Percentiles rank a stretch among this genome's conserved stretches.
Evolutionary conservation across 2,888 invertebrate species (phyloP).

Genomic region (Oligia strigilis): DNA sequence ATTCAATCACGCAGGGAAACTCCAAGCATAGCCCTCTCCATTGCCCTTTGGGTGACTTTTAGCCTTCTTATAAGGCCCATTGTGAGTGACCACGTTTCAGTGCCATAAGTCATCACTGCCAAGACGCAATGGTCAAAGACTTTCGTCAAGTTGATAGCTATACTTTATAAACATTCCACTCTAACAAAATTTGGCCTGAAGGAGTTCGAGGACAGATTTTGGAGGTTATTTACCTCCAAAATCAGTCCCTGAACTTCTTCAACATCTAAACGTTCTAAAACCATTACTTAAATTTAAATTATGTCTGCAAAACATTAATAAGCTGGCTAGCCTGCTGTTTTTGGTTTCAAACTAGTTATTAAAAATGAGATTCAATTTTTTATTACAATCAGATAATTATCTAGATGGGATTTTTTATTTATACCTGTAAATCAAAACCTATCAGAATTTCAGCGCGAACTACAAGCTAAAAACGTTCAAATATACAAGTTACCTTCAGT

Average conservation of each 20-base stretch:
- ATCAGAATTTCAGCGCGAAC: conserved; percentile 14
- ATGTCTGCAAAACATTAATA: conserved; percentile 14
- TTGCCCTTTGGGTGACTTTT: too few relatives aligned
- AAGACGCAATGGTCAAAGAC: too few relatives aligned
- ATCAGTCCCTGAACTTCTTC: background rate
- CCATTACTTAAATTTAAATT: conserved; percentile 22
- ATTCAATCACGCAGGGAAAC: too few relatives aligned
- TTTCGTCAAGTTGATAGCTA: background rate
- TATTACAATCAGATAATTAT: conserved; percentile 13
- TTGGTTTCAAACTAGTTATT: conserved; percentile 21
- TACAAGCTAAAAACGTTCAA: conserved; percentile 25
- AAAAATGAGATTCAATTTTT: conserved; percentile 6
- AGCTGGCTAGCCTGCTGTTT: background rate
- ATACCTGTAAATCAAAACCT: conserved; percentile 25
- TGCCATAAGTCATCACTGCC: too few relatives aligned
- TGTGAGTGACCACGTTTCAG: too few relatives aligned
- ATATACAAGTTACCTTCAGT: conserved; percentile 33
- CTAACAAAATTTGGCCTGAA: background rate
- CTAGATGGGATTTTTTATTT: conserved; percentile 25
- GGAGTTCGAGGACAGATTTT: background rate
- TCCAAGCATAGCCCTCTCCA: too few relatives aligned
- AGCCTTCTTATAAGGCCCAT: too few relatives aligned
- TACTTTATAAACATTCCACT: background rate
- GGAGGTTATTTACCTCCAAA: background rate
- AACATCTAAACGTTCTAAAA: background rate